Percentiles rank a stretch among this genome's conserved stretches.
phyloP scores from a whole-genome alignment of 2,888 invertebrate genomes.

The Petrolisthes cinctipes region DNA sequence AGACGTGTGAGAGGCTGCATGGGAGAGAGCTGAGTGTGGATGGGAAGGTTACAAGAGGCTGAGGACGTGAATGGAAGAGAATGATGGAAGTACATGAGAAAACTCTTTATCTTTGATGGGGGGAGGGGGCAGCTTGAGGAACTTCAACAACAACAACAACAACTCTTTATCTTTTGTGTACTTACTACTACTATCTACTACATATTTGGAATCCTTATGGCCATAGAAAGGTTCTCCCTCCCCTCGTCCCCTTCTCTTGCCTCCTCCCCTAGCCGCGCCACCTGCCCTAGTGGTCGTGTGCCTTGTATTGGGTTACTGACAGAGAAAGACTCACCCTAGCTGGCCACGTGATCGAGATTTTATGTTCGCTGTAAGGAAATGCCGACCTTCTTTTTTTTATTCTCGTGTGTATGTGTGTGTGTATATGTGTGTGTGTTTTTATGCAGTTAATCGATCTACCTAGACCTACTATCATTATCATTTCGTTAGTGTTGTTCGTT shows the following conservation, averaged over 20 bases:
- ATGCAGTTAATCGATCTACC: neutral
- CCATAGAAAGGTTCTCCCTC: neutral
- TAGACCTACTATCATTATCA: neutral
- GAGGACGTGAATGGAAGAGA: neutral
- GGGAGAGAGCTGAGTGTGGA: neutral
- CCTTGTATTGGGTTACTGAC: conserved; percentile 8
- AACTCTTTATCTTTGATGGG: no score
- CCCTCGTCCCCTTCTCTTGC: neutral
- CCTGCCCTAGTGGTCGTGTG: conserved; percentile 10
- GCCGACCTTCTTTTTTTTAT: neutral
- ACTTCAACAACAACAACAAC: no score
- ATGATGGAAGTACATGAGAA: no score
- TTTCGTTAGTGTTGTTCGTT: no score
- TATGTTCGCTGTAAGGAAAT: conserved; percentile 11
- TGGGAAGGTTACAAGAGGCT: neutral
- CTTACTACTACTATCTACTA: no score
- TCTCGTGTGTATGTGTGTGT: neutral
- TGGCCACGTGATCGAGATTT: conserved; percentile 16
- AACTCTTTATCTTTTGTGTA: no score
- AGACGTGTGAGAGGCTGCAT: neutral
- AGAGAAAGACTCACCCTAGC: conserved; percentile 14
- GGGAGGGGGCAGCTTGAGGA: no score
- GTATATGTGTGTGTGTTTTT: neutral
- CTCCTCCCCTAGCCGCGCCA: neutral
- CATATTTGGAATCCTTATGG: no score